Percentiles rank a stretch among this genome's conserved stretches.
Evolutionary conservation across 1,140 invertebrate genomes (phyloP).

Genomic region (Andrena cerasifolii): DNA sequence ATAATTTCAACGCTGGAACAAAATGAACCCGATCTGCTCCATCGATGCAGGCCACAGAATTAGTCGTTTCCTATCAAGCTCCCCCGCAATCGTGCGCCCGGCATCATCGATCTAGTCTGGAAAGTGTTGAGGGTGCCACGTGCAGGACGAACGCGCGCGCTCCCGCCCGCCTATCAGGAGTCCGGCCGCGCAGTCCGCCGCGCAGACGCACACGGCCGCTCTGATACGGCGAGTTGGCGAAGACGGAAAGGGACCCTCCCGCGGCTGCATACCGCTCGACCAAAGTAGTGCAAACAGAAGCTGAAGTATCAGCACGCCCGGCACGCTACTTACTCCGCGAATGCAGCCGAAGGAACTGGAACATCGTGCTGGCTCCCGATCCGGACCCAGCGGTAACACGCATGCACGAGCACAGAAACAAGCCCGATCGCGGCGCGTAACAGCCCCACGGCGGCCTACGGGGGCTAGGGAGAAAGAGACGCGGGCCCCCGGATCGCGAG

Average conservation of each 20-base stretch:
- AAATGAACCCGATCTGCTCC: too few relatives aligned
- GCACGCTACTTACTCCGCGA: slow-evolving; percentile 61
- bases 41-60: too few relatives aligned
- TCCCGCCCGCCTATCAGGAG: neutral
- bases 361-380: slow-evolving; percentile 42
- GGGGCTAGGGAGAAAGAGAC: slow-evolving; percentile 55
- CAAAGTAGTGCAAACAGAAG: slow-evolving; percentile 67
- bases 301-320: slow-evolving; percentile 63
- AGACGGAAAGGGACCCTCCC: slow-evolving; percentile 16
- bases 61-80: too few relatives aligned
- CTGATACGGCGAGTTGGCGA: neutral
- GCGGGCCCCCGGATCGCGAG: slow-evolving; percentile 53
- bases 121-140: neutral
- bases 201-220: neutral
- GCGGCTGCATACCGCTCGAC: slow-evolving; percentile 37
- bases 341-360: slow-evolving; percentile 59
- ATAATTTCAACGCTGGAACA: too few relatives aligned
- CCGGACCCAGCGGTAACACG: slow-evolving; percentile 25
- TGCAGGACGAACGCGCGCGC: neutral
- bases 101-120: too few relatives aligned
- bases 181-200: neutral
- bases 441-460: neutral
- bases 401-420: slow-evolving; percentile 41
- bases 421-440: slow-evolving; percentile 46
- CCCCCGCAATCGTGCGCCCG: too few relatives aligned